Conservation (phyloP, 2,797 vertebrate genomes). For the Chlorospingus semifuscus region DNA sequence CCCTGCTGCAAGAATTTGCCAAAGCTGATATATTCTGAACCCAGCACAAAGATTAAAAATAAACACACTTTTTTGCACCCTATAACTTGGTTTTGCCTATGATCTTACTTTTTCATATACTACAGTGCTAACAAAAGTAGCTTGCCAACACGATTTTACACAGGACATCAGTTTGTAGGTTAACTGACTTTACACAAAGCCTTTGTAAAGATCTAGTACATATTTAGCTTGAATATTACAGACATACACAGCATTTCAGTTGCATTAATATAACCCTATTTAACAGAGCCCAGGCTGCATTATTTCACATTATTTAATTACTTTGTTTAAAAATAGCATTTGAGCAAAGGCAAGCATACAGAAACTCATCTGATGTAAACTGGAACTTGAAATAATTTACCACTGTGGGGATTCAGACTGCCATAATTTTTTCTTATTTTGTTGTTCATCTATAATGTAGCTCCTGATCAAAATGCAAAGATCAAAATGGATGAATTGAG, state of each 20-base stretch:
- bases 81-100: neutral
- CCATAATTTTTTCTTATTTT: neutral
- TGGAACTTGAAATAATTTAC: neutral
- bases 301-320: conserved; percentile 45
- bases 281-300: neutral
- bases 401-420: neutral
- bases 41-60: neutral
- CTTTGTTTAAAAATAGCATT: neutral
- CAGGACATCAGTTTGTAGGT: neutral
- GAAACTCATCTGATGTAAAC: conserved; percentile 9
- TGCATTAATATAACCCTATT: neutral
- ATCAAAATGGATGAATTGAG: neutral
- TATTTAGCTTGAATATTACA: neutral
- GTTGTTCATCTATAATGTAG: neutral
- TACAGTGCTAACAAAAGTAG: neutral
- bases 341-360: conserved; percentile 16
- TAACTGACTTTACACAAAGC: conserved; percentile 10
- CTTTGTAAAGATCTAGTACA: neutral
- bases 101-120: neutral
- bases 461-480: neutral
- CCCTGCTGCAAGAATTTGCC: neutral
- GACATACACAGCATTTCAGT: neutral
- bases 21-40: neutral
- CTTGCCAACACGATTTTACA: neutral
- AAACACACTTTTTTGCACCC: neutral